Conservation (phyloP, 2,113 vertebrate species). For the human region DNA sequence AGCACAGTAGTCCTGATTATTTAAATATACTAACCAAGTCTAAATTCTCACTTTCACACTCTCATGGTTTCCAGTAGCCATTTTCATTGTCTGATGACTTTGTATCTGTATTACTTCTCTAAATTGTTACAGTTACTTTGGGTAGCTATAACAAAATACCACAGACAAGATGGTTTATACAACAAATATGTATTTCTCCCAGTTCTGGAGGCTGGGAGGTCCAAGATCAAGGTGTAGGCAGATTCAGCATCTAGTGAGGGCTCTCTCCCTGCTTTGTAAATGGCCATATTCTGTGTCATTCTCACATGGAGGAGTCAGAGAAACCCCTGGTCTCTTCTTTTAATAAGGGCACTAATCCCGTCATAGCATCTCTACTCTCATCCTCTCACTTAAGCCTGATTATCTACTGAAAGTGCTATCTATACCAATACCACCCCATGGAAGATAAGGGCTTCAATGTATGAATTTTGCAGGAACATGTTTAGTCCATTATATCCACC, state of each 20-base stretch:
- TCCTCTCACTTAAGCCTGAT: background rate
- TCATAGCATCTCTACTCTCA: background rate
- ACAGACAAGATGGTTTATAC: background rate
- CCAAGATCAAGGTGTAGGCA: background rate
- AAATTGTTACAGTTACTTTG: background rate
- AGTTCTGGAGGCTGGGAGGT: background rate
- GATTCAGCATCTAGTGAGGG: background rate
- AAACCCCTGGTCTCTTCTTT: background rate
- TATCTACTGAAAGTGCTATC: background rate
- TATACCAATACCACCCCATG: background rate
- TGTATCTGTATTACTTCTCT: background rate
- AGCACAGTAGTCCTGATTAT: background rate
- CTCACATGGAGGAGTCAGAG: background rate
- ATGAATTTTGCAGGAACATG: background rate
- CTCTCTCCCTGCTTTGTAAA: background rate
- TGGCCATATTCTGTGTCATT: rapidly evolving
- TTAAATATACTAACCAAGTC: background rate
- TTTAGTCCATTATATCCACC: background rate
- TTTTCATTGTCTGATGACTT: background rate
- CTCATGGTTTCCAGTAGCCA: background rate
- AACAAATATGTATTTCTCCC: background rate
- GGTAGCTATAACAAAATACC: background rate
- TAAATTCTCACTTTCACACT: background rate
- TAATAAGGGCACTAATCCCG: background rate
- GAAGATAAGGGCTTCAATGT: background rate